Percentiles rank a stretch among this genome's conserved stretches.
Evolutionary conservation across 37 sponge, comb jelly and placozoan species (phyloP).

Genomic region (Petrosia ficiformis): DNA sequence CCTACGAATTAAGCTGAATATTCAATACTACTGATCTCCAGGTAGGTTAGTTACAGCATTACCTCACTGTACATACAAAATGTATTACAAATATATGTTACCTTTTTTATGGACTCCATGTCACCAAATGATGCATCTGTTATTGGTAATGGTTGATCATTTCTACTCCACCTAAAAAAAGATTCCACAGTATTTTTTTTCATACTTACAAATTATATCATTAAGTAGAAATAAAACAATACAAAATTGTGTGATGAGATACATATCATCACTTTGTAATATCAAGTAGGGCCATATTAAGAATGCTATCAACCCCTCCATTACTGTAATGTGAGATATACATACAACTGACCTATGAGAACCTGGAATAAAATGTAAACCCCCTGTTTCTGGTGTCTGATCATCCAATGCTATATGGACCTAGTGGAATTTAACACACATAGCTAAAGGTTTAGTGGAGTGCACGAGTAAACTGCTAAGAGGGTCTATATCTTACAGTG

Average conservation of each 20-base stretch:
- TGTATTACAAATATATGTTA: not conserved
- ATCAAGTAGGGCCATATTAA: too few relatives aligned
- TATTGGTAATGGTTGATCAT: constrained; percentile 69
- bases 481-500: constrained; percentile 32
- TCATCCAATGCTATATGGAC: constrained; percentile 70
- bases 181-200: too few relatives aligned
- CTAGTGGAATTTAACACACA: constrained; percentile 3
- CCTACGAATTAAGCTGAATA: constrained; percentile 30
- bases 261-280: too few relatives aligned
- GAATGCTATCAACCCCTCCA: too few relatives aligned
- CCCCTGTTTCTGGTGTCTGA: constrained; percentile 63
- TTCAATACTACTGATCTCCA: constrained; percentile 39
- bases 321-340: too few relatives aligned
- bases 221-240: too few relatives aligned
- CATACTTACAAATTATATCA: too few relatives aligned
- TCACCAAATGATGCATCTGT: constrained; percentile 51
- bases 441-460: not conserved
- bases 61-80: not conserved
- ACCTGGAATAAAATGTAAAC: constrained; percentile 63
- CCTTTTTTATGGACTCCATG: constrained; percentile 57
- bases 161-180: constrained; percentile 45
- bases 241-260: too few relatives aligned
- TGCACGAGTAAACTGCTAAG: not conserved
- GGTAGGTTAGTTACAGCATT: not conserved
- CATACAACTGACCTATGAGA: constrained; percentile 67